Base-by-base conservation (phyloP, 2,888 invertebrate species). In the Odiellus spinosus region DNA sequence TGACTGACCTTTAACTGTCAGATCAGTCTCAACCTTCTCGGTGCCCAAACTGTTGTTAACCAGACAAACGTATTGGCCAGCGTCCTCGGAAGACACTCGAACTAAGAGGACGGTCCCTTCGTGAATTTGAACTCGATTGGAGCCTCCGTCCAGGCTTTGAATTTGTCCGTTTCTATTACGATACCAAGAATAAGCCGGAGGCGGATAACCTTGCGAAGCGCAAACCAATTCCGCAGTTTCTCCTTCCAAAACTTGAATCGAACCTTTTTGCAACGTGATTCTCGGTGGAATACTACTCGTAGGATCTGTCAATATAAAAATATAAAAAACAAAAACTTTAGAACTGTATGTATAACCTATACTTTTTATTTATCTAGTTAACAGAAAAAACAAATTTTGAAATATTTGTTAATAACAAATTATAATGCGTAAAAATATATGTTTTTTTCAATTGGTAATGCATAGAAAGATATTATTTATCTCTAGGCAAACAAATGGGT, bases 171-270 rank as follows among this genome's bases (percentile, higher is more conserved):
- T 35, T 38, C 38, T 11, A 32, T 18, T 10, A 57, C 52, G 45
- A 19, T 51, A 57, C 67, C 67, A 67, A 11, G 55, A 55, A 56
- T 66, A 67, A 3, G 52, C 55, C 4, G 67, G 66, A 1, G 61
- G 55, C 1, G 67, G 67, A 54, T 60, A 62, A 2, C 63, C 66
- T 48, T 60, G 63, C 36, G 65, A 64, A 2, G 62, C 62, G 53
- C 68, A 68, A 2, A 64, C 60, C 6, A 68, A 56, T 51, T 66
- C 64, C 1, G 60, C 59, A 1, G 55, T 56, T 17, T 57, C 55
- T 1, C 64, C 63, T 38, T 38, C 50, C 18, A 42, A 14, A 3
- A 49, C 47, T 11, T 48, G 12, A 3, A 46, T 43, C 4, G 45
- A 35, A 11, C 51, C 45, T 41, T 48, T 47, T 32, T 50, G 48